Evolutionary conservation across 1,140 invertebrate species (phyloP), one percentile per base, ranked within the genome.

Genomic region (Bombus cullumanus): DNA sequence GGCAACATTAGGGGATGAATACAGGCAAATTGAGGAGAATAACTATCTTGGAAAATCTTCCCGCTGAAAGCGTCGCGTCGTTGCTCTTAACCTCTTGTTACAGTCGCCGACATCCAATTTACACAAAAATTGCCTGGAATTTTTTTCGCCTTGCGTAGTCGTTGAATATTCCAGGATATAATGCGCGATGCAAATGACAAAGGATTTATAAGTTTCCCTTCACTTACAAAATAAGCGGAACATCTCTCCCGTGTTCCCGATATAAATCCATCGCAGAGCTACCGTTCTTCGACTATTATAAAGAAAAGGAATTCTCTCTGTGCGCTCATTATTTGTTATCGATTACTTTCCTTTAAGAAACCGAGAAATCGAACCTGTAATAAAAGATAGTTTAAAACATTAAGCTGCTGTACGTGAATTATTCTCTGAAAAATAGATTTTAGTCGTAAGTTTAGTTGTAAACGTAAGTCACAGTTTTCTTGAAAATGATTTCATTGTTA

Each of bases 121-220:
- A 74, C 84, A 72, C 71, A 71, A 85, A 88, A 89, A 88, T 88
- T 73, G 69, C 31, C 74, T 34, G 53, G 69, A 57, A 31, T 66
- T 66, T 66, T 81, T 86, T 91, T 88, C 53, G 13, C 72, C 69
- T 31, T n/a, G 53, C 59, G 53, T 39, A 53, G 43, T 37, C 82
- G 82, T 86, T 92, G 88, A 93, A 92, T 92, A 89, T 91, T 89
- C 78, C 69, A 71, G 64, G 64, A 43, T 74, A 77, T 92, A 90
- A 91, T 89, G 74, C 86, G 66, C 85, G 72, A 92, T 92, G 92
- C 89, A 92, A 92, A 93, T 92, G 88, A 82, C 81, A 87, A 90
- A 87, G 68, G 85, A 93, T 92, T 92, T 91, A 88, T 90, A 93
- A 69, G 37, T 93, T 90, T 92, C 81, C 82, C 90, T 91, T 92